These are phyloP conservation scores for Chrysaora quinquecirrha DNA, from an alignment of 30 jellyfish, hydroid and myxozoan species.

Conservation along the genomic window DNA sequence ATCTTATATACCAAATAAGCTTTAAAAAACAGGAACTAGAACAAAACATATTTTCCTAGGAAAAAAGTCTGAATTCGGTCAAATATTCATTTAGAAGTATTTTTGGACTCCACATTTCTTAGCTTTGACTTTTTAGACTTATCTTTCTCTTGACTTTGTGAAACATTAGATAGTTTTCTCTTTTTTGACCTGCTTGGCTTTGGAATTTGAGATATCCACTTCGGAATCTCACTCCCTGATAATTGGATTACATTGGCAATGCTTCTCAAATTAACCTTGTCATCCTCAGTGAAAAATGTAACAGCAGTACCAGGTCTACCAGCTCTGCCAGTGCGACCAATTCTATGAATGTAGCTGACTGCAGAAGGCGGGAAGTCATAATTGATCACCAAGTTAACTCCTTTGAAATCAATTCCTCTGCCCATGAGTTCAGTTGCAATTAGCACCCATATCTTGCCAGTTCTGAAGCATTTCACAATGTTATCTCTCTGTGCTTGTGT, in stretches of 20 bases:
- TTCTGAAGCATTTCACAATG: conserved; percentile 87
- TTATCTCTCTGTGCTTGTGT: conserved; percentile 98
- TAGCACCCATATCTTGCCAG: conserved; percentile 98
- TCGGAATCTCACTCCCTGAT: conserved; percentile 92
- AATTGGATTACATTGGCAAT: conserved; percentile 86
- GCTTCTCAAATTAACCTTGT: conserved; percentile 76
- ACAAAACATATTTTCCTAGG: too few relatives aligned
- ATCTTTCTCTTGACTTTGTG: too few relatives aligned
- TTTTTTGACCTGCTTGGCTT: conserved; percentile 70
- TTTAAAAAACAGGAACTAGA: too few relatives aligned
- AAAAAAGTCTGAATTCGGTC: too few relatives aligned
- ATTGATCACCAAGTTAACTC: conserved; percentile 89
- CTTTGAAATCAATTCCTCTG: conserved; percentile 97
- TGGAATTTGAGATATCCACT: conserved; percentile 82
- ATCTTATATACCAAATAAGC: too few relatives aligned
- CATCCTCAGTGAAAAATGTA: conserved; percentile 95
- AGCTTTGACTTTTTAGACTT: too few relatives aligned
- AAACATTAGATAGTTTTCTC: too few relatives aligned
- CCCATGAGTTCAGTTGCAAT: conserved; percentile 98
- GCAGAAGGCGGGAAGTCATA: conserved; percentile 96
- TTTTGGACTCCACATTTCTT: too few relatives aligned
- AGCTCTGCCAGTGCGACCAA: conserved; percentile 99
- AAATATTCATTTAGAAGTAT: too few relatives aligned
- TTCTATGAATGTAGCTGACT: conserved; percentile 95
- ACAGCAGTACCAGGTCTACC: conserved; percentile 96